These are phyloP conservation scores for Aphaenogaster floridana DNA, from an alignment of 1,140 invertebrate genomes.

Conservation along the genomic window DNA sequence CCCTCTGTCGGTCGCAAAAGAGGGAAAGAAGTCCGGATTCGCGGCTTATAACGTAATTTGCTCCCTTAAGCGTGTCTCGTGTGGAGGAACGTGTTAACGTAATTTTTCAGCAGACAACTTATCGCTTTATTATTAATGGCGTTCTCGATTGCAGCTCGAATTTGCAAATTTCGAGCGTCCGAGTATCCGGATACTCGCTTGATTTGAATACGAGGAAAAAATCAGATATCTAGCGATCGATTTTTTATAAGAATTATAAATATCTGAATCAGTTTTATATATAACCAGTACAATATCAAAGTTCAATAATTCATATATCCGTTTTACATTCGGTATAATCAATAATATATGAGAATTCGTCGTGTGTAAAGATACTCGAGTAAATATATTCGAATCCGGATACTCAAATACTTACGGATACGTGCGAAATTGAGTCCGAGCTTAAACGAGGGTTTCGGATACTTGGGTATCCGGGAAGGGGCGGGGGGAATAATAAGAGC, in stretches of 20 bases:
- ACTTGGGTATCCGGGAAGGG: not conserved
- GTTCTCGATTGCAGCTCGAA: not conserved
- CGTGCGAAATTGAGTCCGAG: not conserved
- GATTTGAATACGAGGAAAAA: not conserved
- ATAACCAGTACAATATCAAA: not conserved
- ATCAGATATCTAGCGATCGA: not conserved
- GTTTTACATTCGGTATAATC: not conserved
- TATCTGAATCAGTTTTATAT: not conserved
- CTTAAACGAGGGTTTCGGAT: not conserved
- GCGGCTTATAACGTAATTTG: conserved; percentile 66
- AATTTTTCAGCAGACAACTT: not conserved
- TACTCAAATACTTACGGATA: not conserved
- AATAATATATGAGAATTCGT: not conserved
- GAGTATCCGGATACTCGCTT: conserved; percentile 5
- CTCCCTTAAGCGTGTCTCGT: conserved; percentile 66
- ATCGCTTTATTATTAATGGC: conserved; percentile 3
- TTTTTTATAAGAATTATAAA: not conserved
- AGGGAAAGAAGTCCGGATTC: conserved; percentile 41
- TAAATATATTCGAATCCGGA: not conserved
- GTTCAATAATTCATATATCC: conserved; percentile 38
- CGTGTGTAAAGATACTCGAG: not conserved
- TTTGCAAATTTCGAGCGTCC: not conserved
- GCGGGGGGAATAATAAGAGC: not conserved
- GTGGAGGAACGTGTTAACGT: conserved; percentile 54
- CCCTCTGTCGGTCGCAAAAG: conserved; percentile 29